These are phyloP conservation scores for Heliothis peltigera DNA, from an alignment of 2,888 invertebrate species.

Conservation along the genomic window DNA sequence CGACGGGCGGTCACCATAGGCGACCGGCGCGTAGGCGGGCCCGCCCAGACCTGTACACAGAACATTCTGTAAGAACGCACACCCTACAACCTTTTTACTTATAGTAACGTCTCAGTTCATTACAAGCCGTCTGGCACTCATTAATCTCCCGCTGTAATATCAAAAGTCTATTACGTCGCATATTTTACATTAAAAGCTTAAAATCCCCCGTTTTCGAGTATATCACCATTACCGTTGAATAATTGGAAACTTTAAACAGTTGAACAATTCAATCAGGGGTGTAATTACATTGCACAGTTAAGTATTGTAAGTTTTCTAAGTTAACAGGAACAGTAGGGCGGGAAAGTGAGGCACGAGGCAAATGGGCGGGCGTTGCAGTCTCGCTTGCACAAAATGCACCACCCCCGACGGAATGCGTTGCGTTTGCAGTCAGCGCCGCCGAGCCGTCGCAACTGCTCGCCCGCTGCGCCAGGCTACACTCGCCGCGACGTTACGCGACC, in stretches of 20 bases:
- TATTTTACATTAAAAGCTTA: slow-evolving; percentile 24
- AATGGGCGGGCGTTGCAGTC: slow-evolving; percentile 88
- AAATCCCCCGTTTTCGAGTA: not conserved
- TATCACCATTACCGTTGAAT: slow-evolving; percentile 14
- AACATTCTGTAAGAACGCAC: slow-evolving; percentile 61
- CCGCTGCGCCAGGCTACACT: slow-evolving; percentile 71
- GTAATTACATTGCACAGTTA: slow-evolving; percentile 60
- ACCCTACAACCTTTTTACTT: slow-evolving; percentile 54
- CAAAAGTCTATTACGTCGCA: not conserved
- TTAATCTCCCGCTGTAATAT: not conserved
- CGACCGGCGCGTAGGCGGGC: slow-evolving; percentile 78
- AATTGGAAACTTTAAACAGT: slow-evolving; percentile 39
- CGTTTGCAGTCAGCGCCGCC: slow-evolving; percentile 84
- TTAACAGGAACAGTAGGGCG: slow-evolving; percentile 84
- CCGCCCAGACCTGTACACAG: slow-evolving; percentile 65
- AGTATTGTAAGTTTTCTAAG: slow-evolving; percentile 75
- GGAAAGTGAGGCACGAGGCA: slow-evolving; percentile 88
- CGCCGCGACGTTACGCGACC: slow-evolving; percentile 82
- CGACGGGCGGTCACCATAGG: slow-evolving; percentile 80
- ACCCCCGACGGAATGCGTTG: slow-evolving; percentile 81
- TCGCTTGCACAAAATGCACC: slow-evolving; percentile 89
- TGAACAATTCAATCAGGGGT: slow-evolving; percentile 62
- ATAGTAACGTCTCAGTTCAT: slow-evolving; percentile 32
- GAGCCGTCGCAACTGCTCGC: slow-evolving; percentile 82
- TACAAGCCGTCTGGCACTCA: slow-evolving; percentile 26